phyloP scores from a whole-genome alignment of 2,113 vertebrate genomes.

The Myotis yumanensis region DNA sequence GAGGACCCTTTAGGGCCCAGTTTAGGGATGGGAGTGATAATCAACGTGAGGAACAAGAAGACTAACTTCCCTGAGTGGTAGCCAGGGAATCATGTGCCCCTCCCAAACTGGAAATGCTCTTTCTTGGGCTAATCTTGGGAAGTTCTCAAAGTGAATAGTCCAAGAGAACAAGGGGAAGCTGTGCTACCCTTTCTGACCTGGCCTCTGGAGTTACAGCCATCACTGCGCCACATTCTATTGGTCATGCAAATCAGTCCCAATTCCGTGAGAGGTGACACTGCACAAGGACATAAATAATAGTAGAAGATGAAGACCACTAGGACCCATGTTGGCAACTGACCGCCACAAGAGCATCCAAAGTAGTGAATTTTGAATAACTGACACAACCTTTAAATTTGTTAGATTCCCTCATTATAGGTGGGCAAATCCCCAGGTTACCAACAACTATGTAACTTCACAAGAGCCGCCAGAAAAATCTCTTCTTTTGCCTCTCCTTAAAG shows the following conservation, averaged over 20 bases:
- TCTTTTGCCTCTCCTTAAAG: background rate
- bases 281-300: background rate
- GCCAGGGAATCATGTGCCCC: background rate
- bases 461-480: background rate
- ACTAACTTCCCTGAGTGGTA: background rate
- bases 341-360: background rate
- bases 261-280: background rate
- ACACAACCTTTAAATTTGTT: background rate
- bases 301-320: background rate
- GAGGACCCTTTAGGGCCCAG: background rate
- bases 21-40: background rate
- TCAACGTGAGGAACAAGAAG: background rate
- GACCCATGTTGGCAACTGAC: background rate
- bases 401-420: background rate
- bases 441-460: background rate
- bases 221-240: background rate
- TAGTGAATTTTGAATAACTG: background rate
- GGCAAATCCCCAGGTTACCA: background rate
- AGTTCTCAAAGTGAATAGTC: background rate
- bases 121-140: background rate
- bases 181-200: background rate
- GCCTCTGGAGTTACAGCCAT: background rate
- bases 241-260: background rate
- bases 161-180: background rate
- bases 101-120: background rate